Evolutionary conservation across 2,888 invertebrate species (phyloP).

Genomic region (Brachypterus glaber): DNA sequence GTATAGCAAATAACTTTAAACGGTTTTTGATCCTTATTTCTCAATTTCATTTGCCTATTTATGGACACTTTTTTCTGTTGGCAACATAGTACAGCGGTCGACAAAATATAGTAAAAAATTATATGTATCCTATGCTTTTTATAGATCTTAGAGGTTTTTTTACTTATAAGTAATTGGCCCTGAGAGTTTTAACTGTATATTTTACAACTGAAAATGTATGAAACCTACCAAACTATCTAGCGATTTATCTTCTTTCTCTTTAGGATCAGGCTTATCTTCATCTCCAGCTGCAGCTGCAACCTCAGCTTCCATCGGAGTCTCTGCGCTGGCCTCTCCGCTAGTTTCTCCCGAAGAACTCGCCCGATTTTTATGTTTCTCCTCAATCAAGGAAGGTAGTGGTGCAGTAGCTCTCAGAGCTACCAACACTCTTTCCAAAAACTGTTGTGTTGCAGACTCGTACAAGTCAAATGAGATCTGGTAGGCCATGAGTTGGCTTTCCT

Average conservation of each 20-base stretch:
- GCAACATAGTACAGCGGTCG: too few species aligned
- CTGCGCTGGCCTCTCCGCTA: conserved; percentile 29
- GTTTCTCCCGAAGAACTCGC: conserved; percentile 42
- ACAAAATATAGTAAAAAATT: too few species aligned
- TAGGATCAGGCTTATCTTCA: conserved; percentile 37
- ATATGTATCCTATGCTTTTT: too few species aligned
- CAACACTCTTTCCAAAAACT: conserved; percentile 81
- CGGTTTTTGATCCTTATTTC: too few species aligned
- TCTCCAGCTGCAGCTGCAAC: conserved; percentile 27
- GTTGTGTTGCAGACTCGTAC: conserved; percentile 98
- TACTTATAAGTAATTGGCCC: too few species aligned
- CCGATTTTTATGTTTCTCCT: conserved; percentile 66
- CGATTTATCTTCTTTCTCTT: conserved; percentile 48
- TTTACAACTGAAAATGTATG: neutral
- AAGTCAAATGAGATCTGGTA: conserved; percentile 99
- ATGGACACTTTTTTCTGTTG: too few species aligned
- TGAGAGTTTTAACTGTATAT: neutral
- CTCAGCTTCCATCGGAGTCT: conserved; percentile 33
- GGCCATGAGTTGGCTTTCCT: conserved; percentile 75
- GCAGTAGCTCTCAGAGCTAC: conserved; percentile 74
- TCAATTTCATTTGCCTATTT: too few species aligned
- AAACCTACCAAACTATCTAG: conserved; percentile 46
- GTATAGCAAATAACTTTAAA: too few species aligned
- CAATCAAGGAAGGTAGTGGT: conserved; percentile 67
- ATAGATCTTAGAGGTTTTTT: too few species aligned